These are phyloP conservation scores for Isaurus tuberculatus DNA, from an alignment of 92 coral and sea anemone species.

Conservation along the genomic window DNA sequence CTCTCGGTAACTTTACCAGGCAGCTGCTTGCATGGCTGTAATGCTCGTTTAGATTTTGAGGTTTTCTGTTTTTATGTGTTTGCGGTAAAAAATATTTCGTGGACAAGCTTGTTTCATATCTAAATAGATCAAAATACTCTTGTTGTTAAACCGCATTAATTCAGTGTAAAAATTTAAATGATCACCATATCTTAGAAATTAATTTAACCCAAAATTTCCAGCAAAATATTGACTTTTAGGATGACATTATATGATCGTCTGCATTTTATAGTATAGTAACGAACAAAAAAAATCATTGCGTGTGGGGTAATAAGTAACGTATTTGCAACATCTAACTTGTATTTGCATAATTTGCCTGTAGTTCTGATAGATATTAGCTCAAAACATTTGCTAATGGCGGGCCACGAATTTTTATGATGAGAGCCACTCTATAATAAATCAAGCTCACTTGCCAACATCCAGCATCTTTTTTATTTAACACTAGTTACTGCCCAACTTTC, in stretches of 20 bases:
- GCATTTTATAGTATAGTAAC: no score
- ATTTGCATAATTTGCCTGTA: neutral
- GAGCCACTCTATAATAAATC: neutral
- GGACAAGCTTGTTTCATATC: constrained; percentile 22
- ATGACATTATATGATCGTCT: no score
- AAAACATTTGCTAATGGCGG: neutral
- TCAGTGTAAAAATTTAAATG: constrained; percentile 14
- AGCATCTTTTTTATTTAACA: neutral
- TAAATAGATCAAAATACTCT: constrained; percentile 37
- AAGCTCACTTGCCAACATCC: neutral
- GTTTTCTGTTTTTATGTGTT: constrained; percentile 20
- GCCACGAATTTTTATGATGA: neutral
- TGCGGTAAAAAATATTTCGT: constrained; percentile 6
- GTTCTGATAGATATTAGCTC: neutral
- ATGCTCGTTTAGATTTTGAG: constrained; percentile 1
- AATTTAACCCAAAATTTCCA: neutral
- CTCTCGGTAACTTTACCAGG: neutral
- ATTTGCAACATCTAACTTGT: neutral
- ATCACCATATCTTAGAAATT: neutral
- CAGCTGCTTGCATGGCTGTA: constrained; percentile 31
- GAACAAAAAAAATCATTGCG: neutral
- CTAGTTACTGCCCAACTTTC: neutral
- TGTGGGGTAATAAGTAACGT: neutral
- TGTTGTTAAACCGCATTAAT: constrained; percentile 36
- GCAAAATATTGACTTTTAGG: neutral